Base-by-base conservation (phyloP, 1,140 invertebrate species). In the Trichogramma pretiosum region DNA sequence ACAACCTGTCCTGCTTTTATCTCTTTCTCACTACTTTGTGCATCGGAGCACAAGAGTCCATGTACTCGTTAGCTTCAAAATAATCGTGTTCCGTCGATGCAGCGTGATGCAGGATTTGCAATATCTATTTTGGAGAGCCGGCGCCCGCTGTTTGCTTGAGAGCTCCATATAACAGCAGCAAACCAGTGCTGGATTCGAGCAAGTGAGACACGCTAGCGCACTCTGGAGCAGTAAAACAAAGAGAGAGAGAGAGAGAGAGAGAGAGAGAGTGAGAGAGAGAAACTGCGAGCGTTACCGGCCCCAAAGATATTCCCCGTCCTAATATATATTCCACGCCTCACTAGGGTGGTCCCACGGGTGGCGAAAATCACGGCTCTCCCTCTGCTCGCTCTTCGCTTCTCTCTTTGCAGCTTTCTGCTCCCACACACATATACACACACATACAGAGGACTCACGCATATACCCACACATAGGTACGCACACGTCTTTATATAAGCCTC, bases 21-120 rank as follows among this genome's bases (percentile, higher is more conserved):
- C n/a, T n/a, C n/a, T n/a, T n/a, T n/a, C n/a, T n/a, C n/a, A n/a
- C n/a, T n/a, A n/a, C n/a, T n/a, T n/a, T n/a, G n/a, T n/a, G n/a
- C n/a, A n/a, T n/a, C n/a, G n/a, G n/a, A n/a, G n/a, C n/a, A n/a
- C n/a, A n/a, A n/a, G n/a, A n/a, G n/a, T n/a, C n/a, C 48, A 54
- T 54, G 53, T 54, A 58, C 56, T 50, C 49, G 43, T 51, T 51
- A 51, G 49, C 49, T 35, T 32, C 28, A 44, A 35, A 44, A 52
- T 44, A 35, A 44, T 45, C 22, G 41, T 14, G 26, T 43, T 41
- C 34, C 26, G 11, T 18, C 43, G 34, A 48, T 45, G n/a, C n/a
- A n/a, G n/a, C n/a, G n/a, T n/a, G n/a, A n/a, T n/a, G 46, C 46
- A 51, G 46, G 44, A 48, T 48, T 50, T 50, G 50, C 49, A 52